Evolutionary conservation across 2,797 vertebrate genomes (phyloP).

Genomic region (Myotis planiceps): DNA sequence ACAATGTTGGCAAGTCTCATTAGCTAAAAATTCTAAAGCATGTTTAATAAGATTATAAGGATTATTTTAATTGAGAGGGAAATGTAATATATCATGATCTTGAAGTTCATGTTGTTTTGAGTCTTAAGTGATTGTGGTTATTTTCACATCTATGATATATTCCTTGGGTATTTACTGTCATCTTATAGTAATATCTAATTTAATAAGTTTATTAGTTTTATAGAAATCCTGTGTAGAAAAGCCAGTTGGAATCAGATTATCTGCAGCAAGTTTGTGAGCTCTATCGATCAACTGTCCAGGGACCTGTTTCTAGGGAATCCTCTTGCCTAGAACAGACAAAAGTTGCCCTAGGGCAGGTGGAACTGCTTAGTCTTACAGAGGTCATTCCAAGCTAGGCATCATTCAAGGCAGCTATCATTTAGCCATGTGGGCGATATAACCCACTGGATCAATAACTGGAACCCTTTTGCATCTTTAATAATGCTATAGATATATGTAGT

Average conservation of each 20-base stretch:
- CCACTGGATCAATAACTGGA: not conserved
- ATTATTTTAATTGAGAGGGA: not conserved
- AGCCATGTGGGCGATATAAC: not conserved
- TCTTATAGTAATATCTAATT: not conserved
- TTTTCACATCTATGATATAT: not conserved
- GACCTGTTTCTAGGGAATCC: not conserved
- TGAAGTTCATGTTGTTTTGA: not conserved
- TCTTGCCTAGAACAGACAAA: not conserved
- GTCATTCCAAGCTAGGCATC: not conserved
- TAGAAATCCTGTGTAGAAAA: not conserved
- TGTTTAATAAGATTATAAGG: not conserved
- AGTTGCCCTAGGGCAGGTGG: not conserved
- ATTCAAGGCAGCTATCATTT: not conserved
- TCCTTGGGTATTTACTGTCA: not conserved
- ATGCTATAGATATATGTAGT: not conserved
- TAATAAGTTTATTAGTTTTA: not conserved
- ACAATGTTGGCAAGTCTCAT: not conserved
- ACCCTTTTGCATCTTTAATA: not conserved
- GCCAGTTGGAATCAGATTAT: not conserved
- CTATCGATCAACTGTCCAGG: not conserved
- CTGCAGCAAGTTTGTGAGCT: not conserved
- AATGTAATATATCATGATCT: not conserved
- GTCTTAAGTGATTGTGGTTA: not conserved
- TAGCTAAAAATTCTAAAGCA: conserved; percentile 14
- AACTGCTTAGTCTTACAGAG: not conserved